Conservation (phyloP, 2,888 invertebrate genomes). For the Nasonia oneida region DNA sequence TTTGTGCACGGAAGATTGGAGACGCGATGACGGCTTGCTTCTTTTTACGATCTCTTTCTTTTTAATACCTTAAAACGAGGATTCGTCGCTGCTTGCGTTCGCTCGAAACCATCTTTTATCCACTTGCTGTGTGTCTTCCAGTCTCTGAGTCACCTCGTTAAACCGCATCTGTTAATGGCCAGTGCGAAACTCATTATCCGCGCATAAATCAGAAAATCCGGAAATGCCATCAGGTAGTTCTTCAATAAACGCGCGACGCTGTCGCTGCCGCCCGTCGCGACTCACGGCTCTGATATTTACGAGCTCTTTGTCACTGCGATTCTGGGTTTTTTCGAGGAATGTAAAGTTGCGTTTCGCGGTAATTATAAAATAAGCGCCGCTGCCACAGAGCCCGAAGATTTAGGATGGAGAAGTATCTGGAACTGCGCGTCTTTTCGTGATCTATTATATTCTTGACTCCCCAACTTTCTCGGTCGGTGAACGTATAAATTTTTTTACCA, state of each 20-base stretch:
- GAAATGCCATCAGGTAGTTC: conserved; percentile 58
- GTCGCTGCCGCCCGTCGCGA: conserved; percentile 15
- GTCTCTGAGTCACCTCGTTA: conserved; percentile 51
- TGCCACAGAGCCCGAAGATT: conserved; percentile 8
- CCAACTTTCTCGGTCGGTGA: neutral
- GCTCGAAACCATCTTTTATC: conserved; percentile 13
- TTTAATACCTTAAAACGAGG: conserved; percentile 38
- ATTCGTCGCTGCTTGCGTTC: neutral
- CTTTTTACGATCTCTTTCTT: conserved; percentile 50
- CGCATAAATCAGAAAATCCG: conserved; percentile 62
- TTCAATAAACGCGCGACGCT: conserved; percentile 35
- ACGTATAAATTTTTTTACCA: conserved; percentile 16
- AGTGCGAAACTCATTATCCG: conserved; percentile 49
- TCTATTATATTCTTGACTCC: conserved; percentile 49
- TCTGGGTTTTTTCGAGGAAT: conserved; percentile 34
- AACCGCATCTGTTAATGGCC: conserved; percentile 43
- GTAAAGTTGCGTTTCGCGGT: conserved; percentile 40
- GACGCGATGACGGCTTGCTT: conserved; percentile 48
- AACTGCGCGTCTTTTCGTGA: conserved; percentile 39
- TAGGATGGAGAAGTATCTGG: conserved; percentile 31
- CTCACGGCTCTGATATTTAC: conserved; percentile 49
- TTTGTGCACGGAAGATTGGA: conserved; percentile 26
- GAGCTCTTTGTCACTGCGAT: conserved; percentile 42
- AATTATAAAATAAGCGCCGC: conserved; percentile 55
- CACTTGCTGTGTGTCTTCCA: conserved; percentile 30